Evolutionary conservation across 1,140 invertebrate species (phyloP).

Genomic region (Monochamus saltuarius): DNA sequence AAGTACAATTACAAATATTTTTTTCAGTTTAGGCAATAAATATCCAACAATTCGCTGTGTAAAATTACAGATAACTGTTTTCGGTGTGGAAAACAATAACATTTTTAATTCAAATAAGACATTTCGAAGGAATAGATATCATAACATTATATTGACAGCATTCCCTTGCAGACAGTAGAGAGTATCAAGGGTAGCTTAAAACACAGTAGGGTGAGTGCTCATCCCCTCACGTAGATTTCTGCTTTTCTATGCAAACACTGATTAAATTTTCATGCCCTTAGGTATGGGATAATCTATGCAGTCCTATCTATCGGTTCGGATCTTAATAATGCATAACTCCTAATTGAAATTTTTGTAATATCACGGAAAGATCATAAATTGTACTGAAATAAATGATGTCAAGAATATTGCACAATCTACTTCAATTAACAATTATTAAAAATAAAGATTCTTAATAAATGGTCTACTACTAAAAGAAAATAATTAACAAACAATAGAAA

Average conservation of each 20-base stretch:
- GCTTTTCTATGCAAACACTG: constrained; percentile 27
- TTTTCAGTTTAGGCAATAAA: too few relatives aligned
- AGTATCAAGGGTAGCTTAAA: constrained; percentile 5
- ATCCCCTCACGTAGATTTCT: constrained; percentile 29
- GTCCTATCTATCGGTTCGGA: constrained; percentile 25
- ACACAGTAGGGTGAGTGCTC: constrained; percentile 22
- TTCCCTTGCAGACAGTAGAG: constrained; percentile 7
- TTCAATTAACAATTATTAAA: too few relatives aligned
- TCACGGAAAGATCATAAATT: too few relatives aligned
- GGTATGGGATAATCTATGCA: constrained; percentile 29
- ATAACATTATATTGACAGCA: constrained; percentile 2
- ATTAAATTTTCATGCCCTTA: constrained; percentile 30
- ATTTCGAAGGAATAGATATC: neutral
- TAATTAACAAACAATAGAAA: too few relatives aligned
- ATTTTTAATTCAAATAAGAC: constrained; percentile 8
- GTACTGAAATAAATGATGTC: too few relatives aligned
- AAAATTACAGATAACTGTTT: too few relatives aligned
- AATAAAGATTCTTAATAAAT: too few relatives aligned
- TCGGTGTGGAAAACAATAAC: too few relatives aligned
- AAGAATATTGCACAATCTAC: too few relatives aligned
- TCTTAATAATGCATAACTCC: constrained; percentile 26
- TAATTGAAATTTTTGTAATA: constrained; percentile 28
- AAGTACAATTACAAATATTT: too few relatives aligned
- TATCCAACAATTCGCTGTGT: too few relatives aligned
- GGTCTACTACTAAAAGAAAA: too few relatives aligned